Percentiles rank a stretch among this genome's conserved stretches.
Evolutionary conservation across 2,888 invertebrate genomes (phyloP).

Genomic region (Agriotes lineatus): DNA sequence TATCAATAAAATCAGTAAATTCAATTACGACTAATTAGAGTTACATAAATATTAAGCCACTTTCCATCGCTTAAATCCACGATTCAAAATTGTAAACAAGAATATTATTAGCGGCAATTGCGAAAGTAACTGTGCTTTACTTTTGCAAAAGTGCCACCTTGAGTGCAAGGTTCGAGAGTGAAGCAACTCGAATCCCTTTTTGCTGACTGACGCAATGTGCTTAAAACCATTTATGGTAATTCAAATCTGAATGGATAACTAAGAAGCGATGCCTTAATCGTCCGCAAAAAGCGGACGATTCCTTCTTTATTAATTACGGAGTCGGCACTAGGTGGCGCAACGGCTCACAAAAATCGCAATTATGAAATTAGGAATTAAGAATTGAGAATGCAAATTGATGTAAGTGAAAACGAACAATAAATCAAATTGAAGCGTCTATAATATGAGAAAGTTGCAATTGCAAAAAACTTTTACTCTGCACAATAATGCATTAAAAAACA

Average conservation of each 20-base stretch:
- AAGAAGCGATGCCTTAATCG: too few species aligned
- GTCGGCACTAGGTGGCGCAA: neutral
- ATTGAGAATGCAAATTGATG: neutral
- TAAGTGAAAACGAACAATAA: conserved; percentile 7
- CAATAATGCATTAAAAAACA: too few species aligned
- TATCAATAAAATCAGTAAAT: conserved; percentile 1
- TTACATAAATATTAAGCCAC: conserved; percentile 2
- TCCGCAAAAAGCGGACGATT: too few species aligned
- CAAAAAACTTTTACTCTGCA: too few species aligned
- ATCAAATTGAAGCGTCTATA: too few species aligned
- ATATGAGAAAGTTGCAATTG: too few species aligned
- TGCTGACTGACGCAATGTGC: neutral
- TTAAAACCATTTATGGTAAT: too few species aligned
- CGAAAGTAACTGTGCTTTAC: conserved; percentile 1
- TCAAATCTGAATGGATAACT: too few species aligned
- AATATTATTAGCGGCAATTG: neutral
- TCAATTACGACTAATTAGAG: conserved; percentile 11
- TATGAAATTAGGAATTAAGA: neutral
- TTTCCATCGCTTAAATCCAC: conserved; percentile 9
- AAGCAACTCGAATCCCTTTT: conserved; percentile 2
- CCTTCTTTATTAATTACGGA: too few species aligned
- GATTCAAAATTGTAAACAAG: neutral
- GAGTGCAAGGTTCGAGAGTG: neutral
- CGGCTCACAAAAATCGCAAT: neutral
- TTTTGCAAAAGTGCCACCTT: conserved; percentile 1